These are phyloP conservation scores for Malurus cyaneus DNA, from an alignment of 2,113 vertebrate species.

Conservation along the genomic window DNA sequence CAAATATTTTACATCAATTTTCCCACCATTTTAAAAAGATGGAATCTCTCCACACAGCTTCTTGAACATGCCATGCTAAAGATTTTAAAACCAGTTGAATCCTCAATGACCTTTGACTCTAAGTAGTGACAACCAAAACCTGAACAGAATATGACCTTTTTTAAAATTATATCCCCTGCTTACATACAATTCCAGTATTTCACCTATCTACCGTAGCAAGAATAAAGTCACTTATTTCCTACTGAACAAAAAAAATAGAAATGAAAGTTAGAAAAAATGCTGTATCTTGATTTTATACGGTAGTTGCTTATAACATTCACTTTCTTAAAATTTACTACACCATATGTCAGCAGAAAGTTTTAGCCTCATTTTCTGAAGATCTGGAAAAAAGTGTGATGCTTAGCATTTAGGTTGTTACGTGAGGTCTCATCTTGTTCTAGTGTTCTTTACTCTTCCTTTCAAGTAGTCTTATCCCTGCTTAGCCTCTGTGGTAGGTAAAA, in stretches of 20 bases:
- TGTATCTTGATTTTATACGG: not conserved
- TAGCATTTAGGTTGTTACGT: conserved; percentile 32
- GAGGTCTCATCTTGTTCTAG: conserved; percentile 37
- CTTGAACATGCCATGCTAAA: not conserved
- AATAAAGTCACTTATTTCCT: not conserved
- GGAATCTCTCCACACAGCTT: not conserved
- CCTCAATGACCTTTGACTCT: not conserved
- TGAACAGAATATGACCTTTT: not conserved
- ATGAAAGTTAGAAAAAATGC: not conserved
- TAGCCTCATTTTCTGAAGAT: not conserved
- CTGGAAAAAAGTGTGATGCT: conserved; percentile 10
- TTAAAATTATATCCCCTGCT: not conserved
- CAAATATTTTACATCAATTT: not conserved
- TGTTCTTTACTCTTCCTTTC: conserved; percentile 16
- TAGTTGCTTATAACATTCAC: not conserved
- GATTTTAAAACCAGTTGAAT: not conserved
- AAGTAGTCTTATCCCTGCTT: conserved; percentile 52
- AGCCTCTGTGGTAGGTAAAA: conserved; percentile 71
- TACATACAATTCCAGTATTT: not conserved
- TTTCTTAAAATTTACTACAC: not conserved
- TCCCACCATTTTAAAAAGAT: not conserved
- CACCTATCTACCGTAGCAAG: not conserved
- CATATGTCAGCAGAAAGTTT: not conserved
- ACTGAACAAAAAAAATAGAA: not conserved
- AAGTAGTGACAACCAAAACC: not conserved